These are phyloP conservation scores for Thymelicus lineola DNA, from an alignment of 2,888 invertebrate genomes.

Conservation along the genomic window DNA sequence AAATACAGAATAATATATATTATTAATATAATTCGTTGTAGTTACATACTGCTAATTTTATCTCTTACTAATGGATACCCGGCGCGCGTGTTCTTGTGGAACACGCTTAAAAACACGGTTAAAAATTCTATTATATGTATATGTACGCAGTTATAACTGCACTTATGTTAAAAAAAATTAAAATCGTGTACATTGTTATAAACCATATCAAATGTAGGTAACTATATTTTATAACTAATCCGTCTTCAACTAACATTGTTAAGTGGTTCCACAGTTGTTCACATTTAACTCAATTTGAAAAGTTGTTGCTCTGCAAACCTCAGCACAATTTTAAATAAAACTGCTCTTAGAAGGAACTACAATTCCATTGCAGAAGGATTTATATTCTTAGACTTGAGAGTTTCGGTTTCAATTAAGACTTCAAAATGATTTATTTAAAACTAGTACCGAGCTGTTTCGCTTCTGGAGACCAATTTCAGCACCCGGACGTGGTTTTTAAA, in stretches of 20 bases:
- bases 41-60: too few species aligned
- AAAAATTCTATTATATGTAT: too few species aligned
- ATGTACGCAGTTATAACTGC: too few species aligned
- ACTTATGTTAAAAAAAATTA: background rate
- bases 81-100: too few species aligned
- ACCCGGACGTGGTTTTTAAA: too few species aligned
- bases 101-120: too few species aligned
- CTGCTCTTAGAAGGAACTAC: conserved; percentile 23
- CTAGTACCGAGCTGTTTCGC: background rate
- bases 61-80: too few species aligned
- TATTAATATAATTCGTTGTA: too few species aligned
- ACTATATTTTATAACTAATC: background rate
- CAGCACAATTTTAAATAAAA: conserved; percentile 26
- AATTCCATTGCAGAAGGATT: conserved; percentile 28
- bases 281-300: conserved; percentile 21
- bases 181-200: background rate
- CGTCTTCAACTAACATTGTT: background rate
- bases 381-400: conserved; percentile 39
- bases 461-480: too few species aligned
- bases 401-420: conserved; percentile 49
- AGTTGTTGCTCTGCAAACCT: background rate
- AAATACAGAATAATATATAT: too few species aligned
- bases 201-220: background rate
- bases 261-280: conserved; percentile 1
- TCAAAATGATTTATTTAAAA: conserved; percentile 44